Base-by-base conservation (phyloP, 2,888 invertebrate species). In the Harpagoxenus sublaevis region DNA sequence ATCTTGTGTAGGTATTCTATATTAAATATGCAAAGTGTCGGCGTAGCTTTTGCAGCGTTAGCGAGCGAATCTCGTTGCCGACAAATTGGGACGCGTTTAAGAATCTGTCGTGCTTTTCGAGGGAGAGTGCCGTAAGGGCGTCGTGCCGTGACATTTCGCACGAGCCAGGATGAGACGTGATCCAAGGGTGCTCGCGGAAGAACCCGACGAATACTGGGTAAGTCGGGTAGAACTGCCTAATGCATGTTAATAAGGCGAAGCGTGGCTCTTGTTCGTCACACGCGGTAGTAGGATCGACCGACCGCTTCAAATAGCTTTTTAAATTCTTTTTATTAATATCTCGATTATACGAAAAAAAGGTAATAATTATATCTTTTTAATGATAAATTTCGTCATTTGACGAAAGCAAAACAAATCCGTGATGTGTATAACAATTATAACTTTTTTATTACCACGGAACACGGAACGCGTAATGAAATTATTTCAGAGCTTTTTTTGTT, bases 231-330 rank as follows among this genome's bases (percentile, higher is more conserved):
- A 84, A 87, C 87, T 86, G 88, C 85, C 91, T 92, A 92, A 93
- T 93, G 92, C 92, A 93, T 93, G 93, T 92, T 93, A 91, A 93
- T 92, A 91, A 92, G 90, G 88, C 84, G 68, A 77, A 83, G 86
- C 84, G 88, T 88, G 85, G 90, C 86, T 89, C 87, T 86, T 88
- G 86, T 89, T 86, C 88, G 87, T 91, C 89, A 86, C 82, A 77
- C 82, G 63, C 63, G 83, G 45, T 60, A 88, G 65, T 86, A 73
- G 83, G 88, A 88, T 89, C 89, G 85, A 86, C 84, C 66, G 84
- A 75, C 71, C 74, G 84, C 74, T 84, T 42, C 35, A 75, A 77
- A 82, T 84, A 68, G 45, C 78, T 45, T 68, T 55, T 78, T 55
- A 31, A 45, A 66, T 3, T 28, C 53, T 57, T 45, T 66, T 55